These are phyloP conservation scores for Micronisus gabar DNA, from an alignment of 2,113 vertebrate species.

Conservation along the genomic window DNA sequence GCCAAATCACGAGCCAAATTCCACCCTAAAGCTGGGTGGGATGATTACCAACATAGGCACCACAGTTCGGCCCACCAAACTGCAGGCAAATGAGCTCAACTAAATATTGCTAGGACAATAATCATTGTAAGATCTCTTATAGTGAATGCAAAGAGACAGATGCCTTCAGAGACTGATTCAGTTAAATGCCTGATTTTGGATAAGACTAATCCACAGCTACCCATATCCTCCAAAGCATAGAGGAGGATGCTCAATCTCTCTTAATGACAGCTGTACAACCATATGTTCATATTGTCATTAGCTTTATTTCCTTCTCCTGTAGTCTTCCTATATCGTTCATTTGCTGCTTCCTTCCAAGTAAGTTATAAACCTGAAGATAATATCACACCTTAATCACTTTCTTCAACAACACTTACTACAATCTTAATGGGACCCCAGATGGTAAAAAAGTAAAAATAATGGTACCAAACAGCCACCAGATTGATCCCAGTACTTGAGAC, in stretches of 20 bases:
- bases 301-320: neutral
- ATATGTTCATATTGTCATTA: neutral
- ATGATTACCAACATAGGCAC: neutral
- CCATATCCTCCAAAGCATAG: neutral
- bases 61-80: fast-evolving
- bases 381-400: neutral
- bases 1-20: neutral
- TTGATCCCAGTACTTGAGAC: neutral
- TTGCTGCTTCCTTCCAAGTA: neutral
- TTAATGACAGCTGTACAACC: neutral
- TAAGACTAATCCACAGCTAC: neutral
- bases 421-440: neutral
- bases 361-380: neutral
- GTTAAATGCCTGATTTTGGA: neutral
- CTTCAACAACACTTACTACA: neutral
- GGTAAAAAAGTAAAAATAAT: neutral
- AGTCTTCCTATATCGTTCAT: neutral
- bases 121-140: neutral
- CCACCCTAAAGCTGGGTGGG: neutral
- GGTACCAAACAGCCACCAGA: neutral
- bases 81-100: neutral
- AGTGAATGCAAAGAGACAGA: neutral
- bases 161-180: neutral
- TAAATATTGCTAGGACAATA: neutral
- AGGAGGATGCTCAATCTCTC: neutral